Base-by-base conservation (phyloP, 2,888 invertebrate genomes). In the Cartodere bifasciata region DNA sequence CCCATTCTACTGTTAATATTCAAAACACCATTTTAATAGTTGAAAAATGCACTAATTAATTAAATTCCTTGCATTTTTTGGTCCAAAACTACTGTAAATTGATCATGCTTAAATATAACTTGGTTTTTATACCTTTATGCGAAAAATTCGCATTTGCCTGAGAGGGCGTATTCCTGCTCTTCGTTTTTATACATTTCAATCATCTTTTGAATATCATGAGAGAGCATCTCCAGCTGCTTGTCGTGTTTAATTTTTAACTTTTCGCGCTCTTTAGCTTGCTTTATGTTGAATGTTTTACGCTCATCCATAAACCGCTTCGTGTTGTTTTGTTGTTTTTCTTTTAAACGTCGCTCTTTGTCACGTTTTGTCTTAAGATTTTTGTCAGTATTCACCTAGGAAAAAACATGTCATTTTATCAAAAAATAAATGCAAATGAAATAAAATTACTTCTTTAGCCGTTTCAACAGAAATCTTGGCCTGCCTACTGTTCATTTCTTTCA, bases 401-500 rank as follows among this genome's bases (percentile, higher is more conserved):
- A 36, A 29, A 30, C n/a, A 17, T 17, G 6, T n/a, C 20, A 17
- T 17, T 17, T 17, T 17, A 17, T 17, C 6, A 17, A 17, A 7
- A 17, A 17, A n/a, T 17, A 17, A 17, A 17, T 7, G n/a, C 20
- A 7, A 7, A 20, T 20, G 6, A 20, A 20, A 20, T 20, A 24
- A 13, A 36, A 34, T 38, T 25, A 98, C 92, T 55, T 88, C 90
- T 63, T 88, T 88, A 54, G 87, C 87, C 12, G 95, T 94, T 59
- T 98, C 98, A 46, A 98, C 90, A 28, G 94, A 94, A 48, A 86
- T 77, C 65, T 92, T 94, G 3, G 95, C 92, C 62, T 98, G 98
- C 32, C 81, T 75, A 4, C 79, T 72, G 55, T 92, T 94, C 74
- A 98, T 76, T 40, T 97, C 95, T 58, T 97, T 98, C 52, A 87